Percentiles rank a stretch among this genome's conserved stretches.
phyloP scores from a whole-genome alignment of 2,888 invertebrate genomes.

The Autographa pulchrina region DNA sequence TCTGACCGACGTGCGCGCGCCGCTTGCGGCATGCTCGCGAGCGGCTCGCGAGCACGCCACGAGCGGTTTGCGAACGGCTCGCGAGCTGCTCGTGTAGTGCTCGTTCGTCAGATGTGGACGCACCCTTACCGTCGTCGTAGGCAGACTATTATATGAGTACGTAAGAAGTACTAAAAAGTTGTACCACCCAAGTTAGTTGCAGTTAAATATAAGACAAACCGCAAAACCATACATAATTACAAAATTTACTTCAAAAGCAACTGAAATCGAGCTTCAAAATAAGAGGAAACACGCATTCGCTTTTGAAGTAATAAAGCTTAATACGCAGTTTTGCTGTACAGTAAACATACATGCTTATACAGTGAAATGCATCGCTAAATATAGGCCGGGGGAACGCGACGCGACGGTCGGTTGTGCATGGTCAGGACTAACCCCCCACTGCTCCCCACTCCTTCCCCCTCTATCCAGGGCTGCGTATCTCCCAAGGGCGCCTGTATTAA shows the following conservation, averaged over 20 bases:
- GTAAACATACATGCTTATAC: conserved; percentile 60
- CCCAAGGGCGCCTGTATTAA: conserved; percentile 67
- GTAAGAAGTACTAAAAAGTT: not conserved
- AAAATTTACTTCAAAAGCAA: conserved; percentile 32
- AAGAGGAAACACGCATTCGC: conserved; percentile 40
- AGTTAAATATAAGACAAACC: conserved; percentile 18
- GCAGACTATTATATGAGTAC: no score
- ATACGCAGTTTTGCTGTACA: conserved; percentile 56
- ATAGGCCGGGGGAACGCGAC: conserved; percentile 76
- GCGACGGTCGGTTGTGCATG: conserved; percentile 82
- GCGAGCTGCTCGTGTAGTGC: no score
- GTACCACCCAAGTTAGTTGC: not conserved
- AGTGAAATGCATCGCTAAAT: conserved; percentile 84
- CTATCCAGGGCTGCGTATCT: conserved; percentile 69
- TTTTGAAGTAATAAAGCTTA: conserved; percentile 51
- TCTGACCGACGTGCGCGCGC: no score
- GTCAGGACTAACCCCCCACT: conserved; percentile 77
- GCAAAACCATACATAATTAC: conserved; percentile 17
- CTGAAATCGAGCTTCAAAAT: conserved; percentile 42
- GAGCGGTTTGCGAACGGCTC: no score
- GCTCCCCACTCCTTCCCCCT: conserved; percentile 65
- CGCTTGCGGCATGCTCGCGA: no score
- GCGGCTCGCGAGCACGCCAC: no score
- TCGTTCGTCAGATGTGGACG: no score
- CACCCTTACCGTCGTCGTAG: no score